Evolutionary conservation across 2,113 vertebrate species (phyloP).

Genomic region (Sclerurus mexicanus): DNA sequence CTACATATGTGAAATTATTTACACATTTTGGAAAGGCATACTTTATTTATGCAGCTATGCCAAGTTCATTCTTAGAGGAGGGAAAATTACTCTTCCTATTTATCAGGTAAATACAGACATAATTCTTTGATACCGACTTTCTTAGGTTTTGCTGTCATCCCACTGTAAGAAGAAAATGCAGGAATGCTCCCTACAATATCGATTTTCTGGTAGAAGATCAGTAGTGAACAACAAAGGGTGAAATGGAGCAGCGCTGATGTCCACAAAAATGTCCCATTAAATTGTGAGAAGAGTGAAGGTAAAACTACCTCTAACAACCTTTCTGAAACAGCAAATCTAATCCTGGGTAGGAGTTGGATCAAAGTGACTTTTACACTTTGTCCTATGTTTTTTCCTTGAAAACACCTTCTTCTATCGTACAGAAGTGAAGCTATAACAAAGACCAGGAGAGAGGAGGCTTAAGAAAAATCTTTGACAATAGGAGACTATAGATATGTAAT

Average conservation of each 20-base stretch:
- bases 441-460: not conserved
- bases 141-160: not conserved
- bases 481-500: not conserved
- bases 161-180: not conserved
- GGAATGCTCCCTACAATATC: not conserved
- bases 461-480: not conserved
- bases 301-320: not conserved
- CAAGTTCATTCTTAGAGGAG: not conserved
- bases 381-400: not conserved
- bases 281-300: not conserved
- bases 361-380: not conserved
- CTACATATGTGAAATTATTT: not conserved
- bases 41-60: not conserved
- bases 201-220: not conserved
- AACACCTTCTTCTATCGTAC: not conserved
- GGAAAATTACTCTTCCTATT: not conserved
- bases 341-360: not conserved
- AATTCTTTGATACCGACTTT: not conserved
- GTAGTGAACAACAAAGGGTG: not conserved
- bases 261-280: not conserved
- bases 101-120: not conserved
- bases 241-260: not conserved
- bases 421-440: not conserved
- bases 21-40: not conserved
- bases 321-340: not conserved